Evolutionary conservation across 2,113 vertebrate species (phyloP).

Genomic region (Typhlomys cinereus): DNA sequence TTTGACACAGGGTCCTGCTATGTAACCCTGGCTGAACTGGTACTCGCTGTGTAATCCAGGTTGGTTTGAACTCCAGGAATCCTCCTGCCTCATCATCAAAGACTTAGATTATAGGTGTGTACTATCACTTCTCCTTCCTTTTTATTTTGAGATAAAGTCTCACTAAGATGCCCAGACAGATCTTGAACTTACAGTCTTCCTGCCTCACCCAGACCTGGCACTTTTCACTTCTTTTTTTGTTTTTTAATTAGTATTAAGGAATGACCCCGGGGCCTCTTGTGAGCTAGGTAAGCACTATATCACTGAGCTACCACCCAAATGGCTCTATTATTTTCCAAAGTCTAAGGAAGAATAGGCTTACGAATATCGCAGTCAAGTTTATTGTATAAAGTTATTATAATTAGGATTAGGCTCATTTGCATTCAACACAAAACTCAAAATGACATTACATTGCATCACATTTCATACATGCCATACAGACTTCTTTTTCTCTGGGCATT

Average conservation of each 20-base stretch:
- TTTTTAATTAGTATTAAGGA: no score
- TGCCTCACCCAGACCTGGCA: no score
- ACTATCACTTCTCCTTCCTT: no score
- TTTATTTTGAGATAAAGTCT: not conserved
- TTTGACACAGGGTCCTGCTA: not conserved
- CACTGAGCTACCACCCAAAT: no score
- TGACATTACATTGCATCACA: not conserved
- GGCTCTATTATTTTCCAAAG: not conserved
- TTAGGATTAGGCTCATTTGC: not conserved
- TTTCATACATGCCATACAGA: not conserved
- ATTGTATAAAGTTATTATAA: slow-evolving; percentile 2
- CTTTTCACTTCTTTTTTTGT: no score
- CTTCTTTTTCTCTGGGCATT: not conserved
- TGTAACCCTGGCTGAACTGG: not conserved
- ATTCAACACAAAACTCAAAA: not conserved
- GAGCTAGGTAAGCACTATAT: not conserved
- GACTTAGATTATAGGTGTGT: not conserved
- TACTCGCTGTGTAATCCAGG: not conserved
- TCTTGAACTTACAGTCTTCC: not conserved
- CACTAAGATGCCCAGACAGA: not conserved
- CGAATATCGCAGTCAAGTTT: not conserved
- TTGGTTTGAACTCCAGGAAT: not conserved
- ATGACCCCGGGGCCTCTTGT: no score
- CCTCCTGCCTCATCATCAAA: not conserved
- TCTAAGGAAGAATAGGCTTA: not conserved